Percentiles rank a stretch among this genome's conserved stretches.
phyloP scores from a whole-genome alignment of 2,797 vertebrate species.

The Acipenser transmontanus region DNA sequence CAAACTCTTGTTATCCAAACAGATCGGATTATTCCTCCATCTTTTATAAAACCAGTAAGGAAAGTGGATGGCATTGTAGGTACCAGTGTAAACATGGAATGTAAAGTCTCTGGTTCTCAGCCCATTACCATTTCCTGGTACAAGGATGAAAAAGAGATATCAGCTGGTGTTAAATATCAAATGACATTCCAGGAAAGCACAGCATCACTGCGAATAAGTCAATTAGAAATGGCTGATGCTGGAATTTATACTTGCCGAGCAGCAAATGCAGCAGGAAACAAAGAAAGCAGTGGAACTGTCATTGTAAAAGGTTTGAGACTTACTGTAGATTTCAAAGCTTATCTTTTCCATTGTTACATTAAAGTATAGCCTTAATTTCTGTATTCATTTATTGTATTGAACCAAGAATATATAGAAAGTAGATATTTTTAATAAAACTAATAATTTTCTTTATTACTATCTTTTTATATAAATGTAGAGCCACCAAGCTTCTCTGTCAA shows the following conservation, averaged over 20 bases:
- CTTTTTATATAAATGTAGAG: slow-evolving; percentile 56
- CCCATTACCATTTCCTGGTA: slow-evolving; percentile 91
- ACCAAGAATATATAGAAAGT: background rate
- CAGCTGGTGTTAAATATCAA: slow-evolving; percentile 67
- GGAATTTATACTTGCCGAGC: slow-evolving; percentile 89
- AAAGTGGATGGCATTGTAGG: slow-evolving; percentile 77
- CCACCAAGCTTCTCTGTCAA: slow-evolving; percentile 79
- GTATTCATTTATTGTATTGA: too few species aligned
- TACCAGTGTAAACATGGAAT: slow-evolving; percentile 71
- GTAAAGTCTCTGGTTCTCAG: slow-evolving; percentile 89
- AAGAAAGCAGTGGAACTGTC: slow-evolving; percentile 84
- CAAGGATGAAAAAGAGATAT: slow-evolving; percentile 80
- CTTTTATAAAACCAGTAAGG: slow-evolving; percentile 86
- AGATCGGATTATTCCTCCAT: slow-evolving; percentile 92
- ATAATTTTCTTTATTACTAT: slow-evolving; percentile 16
- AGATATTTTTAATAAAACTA: slow-evolving; percentile 7
- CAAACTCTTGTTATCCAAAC: slow-evolving; percentile 34
- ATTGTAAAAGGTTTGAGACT: slow-evolving; percentile 83
- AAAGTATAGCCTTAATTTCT: too few species aligned
- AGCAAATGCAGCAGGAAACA: slow-evolving; percentile 85
- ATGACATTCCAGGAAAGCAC: slow-evolving; percentile 80
- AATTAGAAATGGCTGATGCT: slow-evolving; percentile 73
- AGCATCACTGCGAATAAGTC: slow-evolving; percentile 70
- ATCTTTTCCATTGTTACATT: too few species aligned
- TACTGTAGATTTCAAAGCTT: slow-evolving; percentile 5